Conservation (phyloP, 1,140 invertebrate species). For the Rhyzopertha dominica region DNA sequence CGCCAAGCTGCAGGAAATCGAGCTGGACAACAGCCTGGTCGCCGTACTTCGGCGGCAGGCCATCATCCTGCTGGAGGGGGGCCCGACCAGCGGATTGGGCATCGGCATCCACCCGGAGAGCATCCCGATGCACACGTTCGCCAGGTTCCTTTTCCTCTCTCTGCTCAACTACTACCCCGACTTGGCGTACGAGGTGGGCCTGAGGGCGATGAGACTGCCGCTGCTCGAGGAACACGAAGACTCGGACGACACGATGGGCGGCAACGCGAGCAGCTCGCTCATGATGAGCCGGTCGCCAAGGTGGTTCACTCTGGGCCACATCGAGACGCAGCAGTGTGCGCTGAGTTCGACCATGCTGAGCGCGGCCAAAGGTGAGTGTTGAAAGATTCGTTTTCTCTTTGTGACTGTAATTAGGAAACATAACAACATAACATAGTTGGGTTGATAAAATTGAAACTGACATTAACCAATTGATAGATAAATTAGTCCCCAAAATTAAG, state of each 20-base stretch:
- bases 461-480: no score
- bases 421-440: no score
- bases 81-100: slow-evolving; percentile 69
- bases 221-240: slow-evolving; percentile 73
- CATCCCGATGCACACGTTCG: slow-evolving; percentile 79
- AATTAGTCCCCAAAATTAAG: no score
- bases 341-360: slow-evolving; percentile 74
- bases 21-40: slow-evolving; percentile 64
- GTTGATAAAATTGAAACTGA: no score
- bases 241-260: slow-evolving; percentile 49
- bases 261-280: slow-evolving; percentile 45
- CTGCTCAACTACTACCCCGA: slow-evolving; percentile 68
- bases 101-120: slow-evolving; percentile 70
- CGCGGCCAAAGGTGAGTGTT: slow-evolving; percentile 59
- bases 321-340: slow-evolving; percentile 77
- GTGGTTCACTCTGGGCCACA: slow-evolving; percentile 69
- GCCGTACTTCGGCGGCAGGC: slow-evolving; percentile 57
- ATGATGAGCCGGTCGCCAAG: slow-evolving; percentile 58
- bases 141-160: slow-evolving; percentile 71
- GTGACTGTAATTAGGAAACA: no score
- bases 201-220: slow-evolving; percentile 64
- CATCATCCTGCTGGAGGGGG: slow-evolving; percentile 61
- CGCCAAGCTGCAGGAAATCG: slow-evolving; percentile 67
- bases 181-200: slow-evolving; percentile 65
- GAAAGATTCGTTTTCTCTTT: no score